Base-by-base conservation (phyloP, 2,888 invertebrate species). In the Apomyelois bistriatella region DNA sequence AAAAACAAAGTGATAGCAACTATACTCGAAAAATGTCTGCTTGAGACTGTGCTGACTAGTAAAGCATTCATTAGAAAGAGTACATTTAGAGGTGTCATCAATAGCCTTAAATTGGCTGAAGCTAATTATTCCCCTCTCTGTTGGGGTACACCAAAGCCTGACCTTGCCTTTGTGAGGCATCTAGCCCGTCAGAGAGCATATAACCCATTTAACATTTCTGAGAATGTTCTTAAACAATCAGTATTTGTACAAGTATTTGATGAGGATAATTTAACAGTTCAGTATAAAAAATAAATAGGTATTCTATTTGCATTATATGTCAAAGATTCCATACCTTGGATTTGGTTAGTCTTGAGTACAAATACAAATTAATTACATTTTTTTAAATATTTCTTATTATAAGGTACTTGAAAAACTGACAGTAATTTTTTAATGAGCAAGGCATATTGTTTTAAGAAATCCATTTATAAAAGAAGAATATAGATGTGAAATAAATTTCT, bases 151-250 rank as follows among this genome's bases (percentile, higher is more conserved):
- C 57, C 63, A 1, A 63, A 77, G 41, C 60, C 61, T 47, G 84
- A 80, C 48, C 57, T 79, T 1, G 50, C 59, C 6, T 64, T 70
- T 22, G 17, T 86, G 3, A 62, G 76, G 17, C 71, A 81, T 59
- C 65, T 88, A 16, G 60, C 66, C 7, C 57, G 66, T 0, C 79
- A 79, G 57, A 72, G 58, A 36, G 71, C 66, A 47, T 86, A 84
- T 52, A 89, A 88, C 59, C 88, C 88, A 1, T 57, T 87, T 7
- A 71, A 71, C 55, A 69, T 88, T 30, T 48, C 71, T 8, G 82
- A 84, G 61, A 62, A 70, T 22, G 60, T 64, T 64, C 63, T 82
- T 35, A 76, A 64, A 60, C 67, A 70, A 10, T 53, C 57, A 16
- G 22, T 49, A 28, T 52, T 50, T 38, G 6, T 10, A 16, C 15